phyloP scores from a whole-genome alignment of 2,113 vertebrate species.

The Ctenomys sociabilis region DNA sequence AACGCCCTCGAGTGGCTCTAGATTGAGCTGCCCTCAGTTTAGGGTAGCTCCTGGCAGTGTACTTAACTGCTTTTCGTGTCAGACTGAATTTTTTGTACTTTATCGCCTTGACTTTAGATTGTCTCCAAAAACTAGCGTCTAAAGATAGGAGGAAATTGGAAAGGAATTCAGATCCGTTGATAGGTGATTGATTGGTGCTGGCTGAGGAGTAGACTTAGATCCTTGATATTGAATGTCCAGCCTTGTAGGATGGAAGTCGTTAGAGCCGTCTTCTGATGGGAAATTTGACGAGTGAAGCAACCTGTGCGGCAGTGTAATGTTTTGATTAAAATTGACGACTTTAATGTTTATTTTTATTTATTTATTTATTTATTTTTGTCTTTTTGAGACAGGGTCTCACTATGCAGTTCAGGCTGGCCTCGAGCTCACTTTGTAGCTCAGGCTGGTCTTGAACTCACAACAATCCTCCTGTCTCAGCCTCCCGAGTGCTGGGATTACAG shows the following conservation, averaged over 20 bases:
- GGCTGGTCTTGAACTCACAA: too few relatives aligned
- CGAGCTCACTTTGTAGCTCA: too few relatives aligned
- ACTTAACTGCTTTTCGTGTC: not conserved
- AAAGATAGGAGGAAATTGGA: not conserved
- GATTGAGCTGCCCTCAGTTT: too few relatives aligned
- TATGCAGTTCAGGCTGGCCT: too few relatives aligned
- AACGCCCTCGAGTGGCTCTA: fast-evolving
- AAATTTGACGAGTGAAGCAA: not conserved
- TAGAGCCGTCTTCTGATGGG: not conserved
- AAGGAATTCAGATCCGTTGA: not conserved
- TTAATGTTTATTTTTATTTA: too few relatives aligned
- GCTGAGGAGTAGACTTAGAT: not conserved
- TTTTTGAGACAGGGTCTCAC: too few relatives aligned
- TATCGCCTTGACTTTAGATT: not conserved
- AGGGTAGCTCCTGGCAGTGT: not conserved
- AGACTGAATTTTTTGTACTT: not conserved
- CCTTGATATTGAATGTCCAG: too few relatives aligned
- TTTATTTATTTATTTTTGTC: too few relatives aligned
- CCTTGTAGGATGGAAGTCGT: too few relatives aligned
- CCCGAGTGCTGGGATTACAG: too few relatives aligned
- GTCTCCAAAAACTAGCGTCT: not conserved
- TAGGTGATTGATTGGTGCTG: not conserved
- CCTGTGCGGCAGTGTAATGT: not conserved
- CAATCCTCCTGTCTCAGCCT: too few relatives aligned
- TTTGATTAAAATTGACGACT: conserved; percentile 2